Percentiles rank a stretch among this genome's conserved stretches.
Conservation (phyloP, 2,113 vertebrate species). For the Gymnocephalus cernua region DNA sequence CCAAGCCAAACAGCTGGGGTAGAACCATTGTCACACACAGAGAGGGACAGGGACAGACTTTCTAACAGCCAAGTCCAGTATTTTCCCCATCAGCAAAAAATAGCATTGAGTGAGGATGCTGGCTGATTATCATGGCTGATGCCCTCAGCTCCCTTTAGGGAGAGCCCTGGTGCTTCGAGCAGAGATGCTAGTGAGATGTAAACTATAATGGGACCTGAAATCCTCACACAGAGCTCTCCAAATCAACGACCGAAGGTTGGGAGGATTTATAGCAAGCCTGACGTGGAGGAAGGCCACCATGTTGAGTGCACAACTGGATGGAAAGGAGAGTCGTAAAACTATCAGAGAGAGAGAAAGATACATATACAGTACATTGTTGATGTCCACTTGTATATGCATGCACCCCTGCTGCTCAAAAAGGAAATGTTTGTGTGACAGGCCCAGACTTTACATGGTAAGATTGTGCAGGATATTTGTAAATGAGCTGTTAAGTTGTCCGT, state of each 20-base stretch:
- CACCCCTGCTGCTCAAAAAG: conserved; percentile 37
- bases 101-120: neutral
- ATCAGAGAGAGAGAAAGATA: conserved; percentile 27
- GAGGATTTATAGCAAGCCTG: conserved; percentile 39
- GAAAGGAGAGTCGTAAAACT: conserved; percentile 44
- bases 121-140: neutral
- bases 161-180: neutral
- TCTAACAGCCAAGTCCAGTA: neutral
- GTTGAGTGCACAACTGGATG: conserved; percentile 14
- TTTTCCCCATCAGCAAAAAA: neutral
- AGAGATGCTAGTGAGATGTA: neutral
- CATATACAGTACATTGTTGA: conserved; percentile 23
- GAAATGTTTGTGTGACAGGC: conserved; percentile 41
- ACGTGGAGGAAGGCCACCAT: conserved; percentile 39
- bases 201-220: neutral
- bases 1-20: neutral
- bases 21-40: neutral
- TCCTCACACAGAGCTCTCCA: conserved; percentile 14
- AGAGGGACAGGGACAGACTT: neutral
- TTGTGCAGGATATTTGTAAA: conserved; percentile 17
- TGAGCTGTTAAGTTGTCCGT: neutral
- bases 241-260: conserved; percentile 32
- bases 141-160: conserved; percentile 1
- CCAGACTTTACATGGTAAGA: conserved; percentile 22
- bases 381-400: conserved; percentile 2